Percentiles rank a stretch among this genome's conserved stretches.
phyloP scores from a whole-genome alignment of 2,797 vertebrate genomes.

The Nasua narica region DNA sequence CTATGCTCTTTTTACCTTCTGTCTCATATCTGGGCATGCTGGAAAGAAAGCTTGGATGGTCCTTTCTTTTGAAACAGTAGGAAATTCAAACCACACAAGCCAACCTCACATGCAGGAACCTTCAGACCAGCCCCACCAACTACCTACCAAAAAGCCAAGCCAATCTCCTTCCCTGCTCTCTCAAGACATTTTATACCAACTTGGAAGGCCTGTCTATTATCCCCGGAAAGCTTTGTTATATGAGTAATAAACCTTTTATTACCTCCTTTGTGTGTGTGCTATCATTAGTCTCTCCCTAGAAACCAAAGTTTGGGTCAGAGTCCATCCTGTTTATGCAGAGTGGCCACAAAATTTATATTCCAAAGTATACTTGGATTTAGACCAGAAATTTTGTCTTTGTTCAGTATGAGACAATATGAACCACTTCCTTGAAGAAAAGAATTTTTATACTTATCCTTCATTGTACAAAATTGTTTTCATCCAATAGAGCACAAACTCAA shows the following conservation, averaged over 20 bases:
- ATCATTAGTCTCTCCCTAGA: neutral
- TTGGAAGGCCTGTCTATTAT: neutral
- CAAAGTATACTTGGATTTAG: neutral
- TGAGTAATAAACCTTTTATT: neutral
- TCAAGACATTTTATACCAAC: neutral
- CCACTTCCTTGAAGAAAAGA: neutral
- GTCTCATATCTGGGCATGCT: neutral
- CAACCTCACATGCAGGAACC: neutral
- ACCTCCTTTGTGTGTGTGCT: neutral
- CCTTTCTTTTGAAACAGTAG: neutral
- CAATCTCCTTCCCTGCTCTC: neutral
- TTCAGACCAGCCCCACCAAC: neutral
- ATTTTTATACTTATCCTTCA: neutral
- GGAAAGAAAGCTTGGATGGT: neutral
- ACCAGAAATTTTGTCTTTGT: neutral
- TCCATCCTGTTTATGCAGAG: neutral
- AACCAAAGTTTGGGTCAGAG: neutral
- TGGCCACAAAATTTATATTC: neutral
- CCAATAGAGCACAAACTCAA: neutral
- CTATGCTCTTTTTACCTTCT: neutral
- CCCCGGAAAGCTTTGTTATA: neutral
- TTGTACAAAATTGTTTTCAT: neutral
- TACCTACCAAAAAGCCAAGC: neutral
- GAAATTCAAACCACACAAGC: neutral
- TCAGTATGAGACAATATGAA: neutral